Evolutionary conservation across 2,888 invertebrate species (phyloP).

Genomic region (Epistrophe eligans): DNA sequence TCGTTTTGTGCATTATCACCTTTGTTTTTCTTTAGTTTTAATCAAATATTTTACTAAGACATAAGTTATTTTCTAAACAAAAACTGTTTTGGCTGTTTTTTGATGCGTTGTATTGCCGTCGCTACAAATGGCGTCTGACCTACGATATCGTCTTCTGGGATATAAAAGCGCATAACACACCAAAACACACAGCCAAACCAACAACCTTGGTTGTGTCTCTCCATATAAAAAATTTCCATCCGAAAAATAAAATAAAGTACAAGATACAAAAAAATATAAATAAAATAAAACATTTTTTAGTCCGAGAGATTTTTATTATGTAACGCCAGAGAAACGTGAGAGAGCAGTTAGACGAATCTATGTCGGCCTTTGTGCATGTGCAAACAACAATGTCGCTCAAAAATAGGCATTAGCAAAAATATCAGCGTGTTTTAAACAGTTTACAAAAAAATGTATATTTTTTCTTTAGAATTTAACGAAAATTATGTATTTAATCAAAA

Average conservation of each 20-base stretch:
- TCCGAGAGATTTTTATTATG: conserved; percentile 43
- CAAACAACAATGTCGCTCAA: conserved; percentile 70
- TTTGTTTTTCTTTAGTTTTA: conserved; percentile 76
- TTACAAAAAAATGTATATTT: conserved; percentile 54
- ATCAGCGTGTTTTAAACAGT: conserved; percentile 63
- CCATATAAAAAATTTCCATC: conserved; percentile 45
- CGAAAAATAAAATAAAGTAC: conserved; percentile 31
- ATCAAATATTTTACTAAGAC: conserved; percentile 70
- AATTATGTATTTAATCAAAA: conserved; percentile 65
- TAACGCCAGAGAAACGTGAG: conserved; percentile 36
- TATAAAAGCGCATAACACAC: conserved; percentile 18
- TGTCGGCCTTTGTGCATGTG: conserved; percentile 74
- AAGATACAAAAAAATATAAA: neutral
- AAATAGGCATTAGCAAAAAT: conserved; percentile 54
- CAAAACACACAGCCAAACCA: conserved; percentile 36
- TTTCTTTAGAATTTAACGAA: conserved; percentile 74
- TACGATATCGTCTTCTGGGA: conserved; percentile 60
- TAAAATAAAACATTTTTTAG: neutral
- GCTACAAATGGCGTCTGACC: conserved; percentile 71
- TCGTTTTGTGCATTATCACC: conserved; percentile 61
- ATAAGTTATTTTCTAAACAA: conserved; percentile 70
- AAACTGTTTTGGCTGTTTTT: conserved; percentile 71
- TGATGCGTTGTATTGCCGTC: conserved; percentile 74
- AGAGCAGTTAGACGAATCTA: conserved; percentile 60
- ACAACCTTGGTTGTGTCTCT: conserved; percentile 62